Evolutionary conservation across 92 coral and sea anemone species (phyloP), one percentile per base, ranked within the genome.

Genomic region (Pocillopora meandrina): DNA sequence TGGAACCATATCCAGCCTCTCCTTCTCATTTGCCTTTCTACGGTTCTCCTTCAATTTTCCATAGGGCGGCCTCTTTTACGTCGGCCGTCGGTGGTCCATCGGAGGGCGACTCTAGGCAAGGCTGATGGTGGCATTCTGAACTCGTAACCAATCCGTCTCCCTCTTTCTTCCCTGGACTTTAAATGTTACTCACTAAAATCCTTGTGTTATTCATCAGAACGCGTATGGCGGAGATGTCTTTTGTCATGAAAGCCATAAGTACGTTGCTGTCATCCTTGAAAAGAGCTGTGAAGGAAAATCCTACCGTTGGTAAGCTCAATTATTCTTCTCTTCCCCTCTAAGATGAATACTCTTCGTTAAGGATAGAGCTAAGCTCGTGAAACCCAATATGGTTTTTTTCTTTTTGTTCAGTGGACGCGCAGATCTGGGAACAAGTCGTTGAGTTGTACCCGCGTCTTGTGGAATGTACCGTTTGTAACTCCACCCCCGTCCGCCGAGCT

Each of bases 141-240:
- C 18, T 33, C 34, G 10, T 7, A 57, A 49, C 12, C 68, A 17
- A 64, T n/a, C 55, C 4, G 17, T 33, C 33, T 47, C 12, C 18
- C 72, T 5, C 16, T 56, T 19, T 1, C 0, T 77, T 77, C 13
- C 8, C 12, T 17, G 4, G 8, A 60, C 17, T 56, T 31, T 7
- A 55, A 56, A 17, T 9, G 8, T 0, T 56, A 26, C 34, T 61
- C 61, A 77, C 9, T 77, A 3, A 42, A 42, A 7, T 42, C 0
- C 0, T 3, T 42, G 52, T 49, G 19, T 12, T 31, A 62, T 23
- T 80, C 36, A 71, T 16, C 94, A 97, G 99, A 82, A 95, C 98
- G 13, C 95, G 99, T 12, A 97, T 97, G 99, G 95, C 99, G 10
- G 99, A 97, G 91, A 95, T 97, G 86, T 95, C 99, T 10, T 97